Base-by-base conservation (phyloP, 2,113 vertebrate species). In the Polypterus bichir region DNA sequence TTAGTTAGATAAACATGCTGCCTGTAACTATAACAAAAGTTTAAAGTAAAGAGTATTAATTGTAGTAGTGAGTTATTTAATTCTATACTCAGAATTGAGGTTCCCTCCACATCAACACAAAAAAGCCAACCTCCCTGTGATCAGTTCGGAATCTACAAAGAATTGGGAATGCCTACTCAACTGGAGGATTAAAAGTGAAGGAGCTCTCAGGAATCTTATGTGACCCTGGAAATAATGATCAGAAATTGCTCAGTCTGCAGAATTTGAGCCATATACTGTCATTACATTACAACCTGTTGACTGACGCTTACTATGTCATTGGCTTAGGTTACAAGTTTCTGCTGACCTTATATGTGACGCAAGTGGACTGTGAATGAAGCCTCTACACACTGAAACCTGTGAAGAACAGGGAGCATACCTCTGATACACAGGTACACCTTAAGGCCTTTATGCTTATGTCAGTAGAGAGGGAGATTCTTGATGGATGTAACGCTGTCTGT, bases 361-460 rank as follows among this genome's bases (percentile, higher is more conserved):
- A 61, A 47, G 54, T 68, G 10, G 62, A 53, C 47, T 68, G 62
- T 64, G 59, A 68, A 44, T 47, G 58, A 57, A 68, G 57, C 57
- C 64, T 65, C 48, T 68, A 59, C 46, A 68, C 66, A 6, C 9
- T 68, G 46, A 68, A 61, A 8, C 59, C 62, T 58, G 11, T 68
- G 1, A 68, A 68, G 11, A 68, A 54, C 27, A 57, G 59, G 44
- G 48, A 65, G n/a, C 5, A 56, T 48, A 68, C 63, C 63, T 51
- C 44, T 48, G 4, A 57, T 7, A 52, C 51, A 8, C 59, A 68
- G 47, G 56, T 58, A 3, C 7, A 68, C 45, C 46, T 64, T 45
- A 59, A 61, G 54, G 57, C 59, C 8, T 65, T 68, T 48, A 68
- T 68, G 48, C 44, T 59, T 46, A 64, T 46, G 63, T 51, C 44